These are phyloP conservation scores for Stramonita haemastoma DNA, from an alignment of 2,888 invertebrate genomes.

Conservation along the genomic window DNA sequence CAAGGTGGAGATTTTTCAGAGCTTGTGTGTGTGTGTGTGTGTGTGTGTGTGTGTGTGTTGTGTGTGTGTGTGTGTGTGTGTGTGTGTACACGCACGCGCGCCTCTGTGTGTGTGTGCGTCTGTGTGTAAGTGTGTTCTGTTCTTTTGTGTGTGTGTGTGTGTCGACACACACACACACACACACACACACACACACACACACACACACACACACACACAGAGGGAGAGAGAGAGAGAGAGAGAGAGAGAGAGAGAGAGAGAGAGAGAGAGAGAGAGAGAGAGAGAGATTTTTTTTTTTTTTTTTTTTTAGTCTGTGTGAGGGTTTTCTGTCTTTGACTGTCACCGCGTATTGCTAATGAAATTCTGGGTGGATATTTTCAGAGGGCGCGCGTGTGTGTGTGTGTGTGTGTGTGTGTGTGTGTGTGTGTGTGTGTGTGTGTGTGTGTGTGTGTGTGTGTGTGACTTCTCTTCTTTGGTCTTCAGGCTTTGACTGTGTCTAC, in stretches of 20 bases:
- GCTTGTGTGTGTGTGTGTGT: not conserved
- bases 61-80: not conserved
- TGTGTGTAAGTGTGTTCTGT: too few relatives aligned
- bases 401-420: not conserved
- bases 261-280: too few relatives aligned
- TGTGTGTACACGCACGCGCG: too few relatives aligned
- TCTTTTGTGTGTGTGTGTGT: not conserved
- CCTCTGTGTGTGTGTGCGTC: too few relatives aligned
- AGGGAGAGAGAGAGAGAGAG: not conserved
- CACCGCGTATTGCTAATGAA: too few relatives aligned
- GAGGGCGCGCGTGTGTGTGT: not conserved
- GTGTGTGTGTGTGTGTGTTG: not conserved
- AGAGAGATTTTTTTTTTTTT: too few relatives aligned
- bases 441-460: not conserved
- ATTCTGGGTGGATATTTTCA: too few relatives aligned
- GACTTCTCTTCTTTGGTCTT: not conserved
- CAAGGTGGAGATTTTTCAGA: too few relatives aligned
- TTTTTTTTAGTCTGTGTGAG: not conserved
- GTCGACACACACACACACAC: too few relatives aligned
- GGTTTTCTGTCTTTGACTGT: not conserved
- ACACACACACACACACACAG: too few relatives aligned
- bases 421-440: not conserved
- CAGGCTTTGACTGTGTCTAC: not conserved
- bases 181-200: too few relatives aligned
- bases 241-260: constrained; percentile 3